Evolutionary conservation across 2,888 invertebrate species (phyloP).

Genomic region (Drosophila setosimentum): DNA sequence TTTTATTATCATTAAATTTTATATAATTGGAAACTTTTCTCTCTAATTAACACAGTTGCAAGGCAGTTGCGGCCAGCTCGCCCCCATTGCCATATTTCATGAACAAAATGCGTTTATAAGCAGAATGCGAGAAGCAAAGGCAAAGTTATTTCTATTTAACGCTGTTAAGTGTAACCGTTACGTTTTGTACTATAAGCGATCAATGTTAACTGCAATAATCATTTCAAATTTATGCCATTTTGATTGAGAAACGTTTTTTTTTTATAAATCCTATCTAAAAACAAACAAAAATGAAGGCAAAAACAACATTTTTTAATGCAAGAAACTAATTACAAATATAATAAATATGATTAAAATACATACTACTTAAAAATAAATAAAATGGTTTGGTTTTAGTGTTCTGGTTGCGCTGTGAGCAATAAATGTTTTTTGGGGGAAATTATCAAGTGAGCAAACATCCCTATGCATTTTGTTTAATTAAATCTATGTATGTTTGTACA

Average conservation of each 20-base stretch:
- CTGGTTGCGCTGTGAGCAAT: background rate
- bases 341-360: conserved; percentile 76
- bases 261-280: conserved; percentile 38
- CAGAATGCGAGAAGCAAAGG: conserved; percentile 43
- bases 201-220: conserved; percentile 74
- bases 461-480: conserved; percentile 21
- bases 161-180: conserved; percentile 77
- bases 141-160: conserved; percentile 76
- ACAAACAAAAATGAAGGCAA: conserved; percentile 7
- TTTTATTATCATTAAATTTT: too few species aligned
- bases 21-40: conserved; percentile 15
- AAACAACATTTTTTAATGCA: conserved; percentile 49
- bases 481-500: conserved; percentile 1
- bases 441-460: conserved; percentile 31
- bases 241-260: conserved; percentile 51
- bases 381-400: conserved; percentile 14
- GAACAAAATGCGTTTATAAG: conserved; percentile 65
- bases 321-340: conserved; percentile 61
- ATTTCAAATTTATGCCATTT: conserved; percentile 71
- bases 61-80: conserved; percentile 41
- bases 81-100: conserved; percentile 73
- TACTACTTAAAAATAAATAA: conserved; percentile 58
- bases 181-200: conserved; percentile 73
- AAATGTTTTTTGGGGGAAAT: conserved; percentile 16
- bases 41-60: conserved; percentile 40